A percentile compares a stretch with the other conserved stretches of the same genome.
These are phyloP conservation scores for Sycophila sp. DNA, from an alignment of 1,140 invertebrate genomes.

Conservation along the genomic window DNA sequence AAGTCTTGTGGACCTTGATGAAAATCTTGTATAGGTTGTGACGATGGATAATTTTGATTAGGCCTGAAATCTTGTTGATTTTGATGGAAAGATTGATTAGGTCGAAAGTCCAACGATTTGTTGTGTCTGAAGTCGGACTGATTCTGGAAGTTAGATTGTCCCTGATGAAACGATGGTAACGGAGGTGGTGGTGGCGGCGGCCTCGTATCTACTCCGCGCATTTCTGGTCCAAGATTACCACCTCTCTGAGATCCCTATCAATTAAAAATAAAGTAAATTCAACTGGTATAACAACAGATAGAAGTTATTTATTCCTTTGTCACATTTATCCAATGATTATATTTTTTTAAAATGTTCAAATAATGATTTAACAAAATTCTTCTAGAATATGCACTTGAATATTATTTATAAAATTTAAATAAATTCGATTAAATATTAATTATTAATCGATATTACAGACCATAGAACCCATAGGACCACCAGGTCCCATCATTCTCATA, in stretches of 20 bases:
- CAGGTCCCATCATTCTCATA: conserved; percentile 59
- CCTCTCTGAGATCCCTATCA: conserved; percentile 21
- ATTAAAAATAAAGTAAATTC: too few relatives aligned
- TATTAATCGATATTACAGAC: too few relatives aligned
- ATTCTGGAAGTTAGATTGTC: conserved; percentile 50
- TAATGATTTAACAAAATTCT: too few relatives aligned
- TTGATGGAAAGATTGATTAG: conserved; percentile 50
- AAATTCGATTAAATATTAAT: too few relatives aligned
- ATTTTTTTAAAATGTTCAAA: too few relatives aligned
- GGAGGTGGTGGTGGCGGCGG: conserved; percentile 52
- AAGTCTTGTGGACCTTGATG: conserved; percentile 49
- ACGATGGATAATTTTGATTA: conserved; percentile 46
- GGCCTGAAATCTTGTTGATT: conserved; percentile 45
- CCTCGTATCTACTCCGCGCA: conserved; percentile 29
- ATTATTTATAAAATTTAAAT: too few relatives aligned
- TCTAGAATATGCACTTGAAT: too few relatives aligned
- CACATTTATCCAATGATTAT: too few relatives aligned
- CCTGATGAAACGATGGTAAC: conserved; percentile 49
- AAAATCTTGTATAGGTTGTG: conserved; percentile 47
- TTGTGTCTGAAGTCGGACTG: conserved; percentile 50
- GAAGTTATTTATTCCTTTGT: too few relatives aligned
- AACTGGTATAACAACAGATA: too few relatives aligned
- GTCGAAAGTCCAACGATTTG: conserved; percentile 49
- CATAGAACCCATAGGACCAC: conserved; percentile 29
- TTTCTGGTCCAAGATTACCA: conserved; percentile 20